Evolutionary conservation across 2,888 invertebrate species (phyloP), one percentile per base, ranked within the genome.

Genomic region (Dicroscelio sp.): DNA sequence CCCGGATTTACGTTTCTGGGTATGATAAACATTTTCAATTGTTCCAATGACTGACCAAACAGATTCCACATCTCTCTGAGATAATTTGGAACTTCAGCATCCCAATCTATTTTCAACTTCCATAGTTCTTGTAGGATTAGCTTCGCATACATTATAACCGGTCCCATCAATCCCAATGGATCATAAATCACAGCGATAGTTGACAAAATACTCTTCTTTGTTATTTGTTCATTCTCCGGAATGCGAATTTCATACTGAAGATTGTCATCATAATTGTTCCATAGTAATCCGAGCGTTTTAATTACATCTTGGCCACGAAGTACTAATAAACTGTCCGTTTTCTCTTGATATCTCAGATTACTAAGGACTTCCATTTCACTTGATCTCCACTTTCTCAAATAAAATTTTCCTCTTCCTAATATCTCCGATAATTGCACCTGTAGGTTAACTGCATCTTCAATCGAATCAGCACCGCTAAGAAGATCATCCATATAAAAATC

Each of bases 401-500:
- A 35, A 23, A 92, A 92, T 30, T 82, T 48, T 17, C 80, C 86
- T 23, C 31, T 48, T 2, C 0, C 30, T 10, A 90, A 35, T 5
- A 88, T n/a, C 14, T 86, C 25, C 4, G 84, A 30, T 2, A 90
- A 17, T 58, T 91, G 38, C 58, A 48, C 25, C 23, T 88, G 76
- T 17, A 83, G 35, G 5, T 58, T 43, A 10, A 84, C 94, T 93
- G 79, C 95, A 93, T 20, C 63, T 35, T 35, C 63, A 14, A 38
- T 80, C 4, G 65, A n/a, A 35, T 43, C 27, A 23, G 79, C 35
- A 33, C 63, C 14, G 20, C 60, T 79, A 8, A 79, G 31, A 25
- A 65, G 20, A 23, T 79, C 63, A 30, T 65, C 79, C 65, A 96
- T 93, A 52, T 96, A 95, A 27, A 93, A 92, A 27, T 94, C 90